Percentiles rank a stretch among this genome's conserved stretches.
phyloP scores from a whole-genome alignment of 1,140 invertebrate genomes.

The Temnothorax nylanderi region DNA sequence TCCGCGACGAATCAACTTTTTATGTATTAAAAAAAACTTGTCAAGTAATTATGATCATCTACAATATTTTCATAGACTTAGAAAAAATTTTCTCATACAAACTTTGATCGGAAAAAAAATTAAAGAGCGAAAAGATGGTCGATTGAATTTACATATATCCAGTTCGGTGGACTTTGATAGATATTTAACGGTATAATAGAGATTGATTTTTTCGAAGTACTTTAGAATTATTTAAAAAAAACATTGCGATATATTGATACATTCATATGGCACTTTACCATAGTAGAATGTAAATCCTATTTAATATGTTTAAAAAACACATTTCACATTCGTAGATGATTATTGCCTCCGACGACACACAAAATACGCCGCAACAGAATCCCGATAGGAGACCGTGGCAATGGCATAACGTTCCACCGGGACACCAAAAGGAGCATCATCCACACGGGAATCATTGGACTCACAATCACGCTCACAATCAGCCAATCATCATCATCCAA shows the following conservation, averaged over 20 bases:
- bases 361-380: neutral
- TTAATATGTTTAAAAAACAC: neutral
- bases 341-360: conserved; percentile 15
- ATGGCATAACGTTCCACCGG: conserved; percentile 3
- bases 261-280: neutral
- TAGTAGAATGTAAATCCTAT: neutral
- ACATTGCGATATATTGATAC: neutral
- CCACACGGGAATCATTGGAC: neutral
- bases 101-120: neutral
- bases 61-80: neutral
- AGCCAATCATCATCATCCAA: conserved; percentile 15
- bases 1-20: neutral
- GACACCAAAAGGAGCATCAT: neutral
- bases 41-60: neutral
- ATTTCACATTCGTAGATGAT: conserved; percentile 45
- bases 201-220: neutral
- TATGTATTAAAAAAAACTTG: neutral
- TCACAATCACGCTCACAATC: neutral
- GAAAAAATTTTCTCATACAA: neutral
- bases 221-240: neutral
- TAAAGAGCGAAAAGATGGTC: neutral
- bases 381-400: conserved; percentile 13
- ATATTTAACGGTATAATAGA: neutral
- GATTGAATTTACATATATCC: neutral
- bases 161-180: neutral